Evolutionary conservation across 2,888 invertebrate species (phyloP).

Genomic region (Sarcophaga caerulescens): DNA sequence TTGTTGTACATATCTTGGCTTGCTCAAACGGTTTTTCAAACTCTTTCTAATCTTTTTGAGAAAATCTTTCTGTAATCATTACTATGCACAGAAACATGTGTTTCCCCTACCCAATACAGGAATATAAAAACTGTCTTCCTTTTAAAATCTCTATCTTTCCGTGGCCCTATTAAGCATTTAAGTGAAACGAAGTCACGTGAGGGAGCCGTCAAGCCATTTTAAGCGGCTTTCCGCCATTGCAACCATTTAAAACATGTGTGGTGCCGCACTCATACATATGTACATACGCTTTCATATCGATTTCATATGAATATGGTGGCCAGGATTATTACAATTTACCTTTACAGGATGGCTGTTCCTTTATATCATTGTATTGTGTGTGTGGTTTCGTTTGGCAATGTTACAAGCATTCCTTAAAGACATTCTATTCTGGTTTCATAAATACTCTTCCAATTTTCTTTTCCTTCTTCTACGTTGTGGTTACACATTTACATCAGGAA

Average conservation of each 20-base stretch:
- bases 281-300: no score
- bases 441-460: slow-evolving; percentile 20
- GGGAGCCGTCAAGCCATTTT: no score
- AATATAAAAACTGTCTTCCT: background rate
- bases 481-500: slow-evolving; percentile 51
- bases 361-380: slow-evolving; percentile 9
- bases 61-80: background rate
- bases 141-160: no score
- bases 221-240: no score
- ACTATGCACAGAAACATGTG: background rate
- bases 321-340: background rate
- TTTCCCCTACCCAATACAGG: background rate
- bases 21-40: background rate
- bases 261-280: no score
- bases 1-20: background rate
- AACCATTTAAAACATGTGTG: no score
- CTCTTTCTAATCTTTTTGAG: background rate
- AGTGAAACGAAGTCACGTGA: no score
- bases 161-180: no score
- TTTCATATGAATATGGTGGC: no score
- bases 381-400: background rate
- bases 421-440: slow-evolving; percentile 4
- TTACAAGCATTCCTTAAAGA: slow-evolving; percentile 66
- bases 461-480: background rate
- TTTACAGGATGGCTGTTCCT: background rate